Evolutionary conservation across 2,797 vertebrate genomes (phyloP).

Genomic region (Falco peregrinus): DNA sequence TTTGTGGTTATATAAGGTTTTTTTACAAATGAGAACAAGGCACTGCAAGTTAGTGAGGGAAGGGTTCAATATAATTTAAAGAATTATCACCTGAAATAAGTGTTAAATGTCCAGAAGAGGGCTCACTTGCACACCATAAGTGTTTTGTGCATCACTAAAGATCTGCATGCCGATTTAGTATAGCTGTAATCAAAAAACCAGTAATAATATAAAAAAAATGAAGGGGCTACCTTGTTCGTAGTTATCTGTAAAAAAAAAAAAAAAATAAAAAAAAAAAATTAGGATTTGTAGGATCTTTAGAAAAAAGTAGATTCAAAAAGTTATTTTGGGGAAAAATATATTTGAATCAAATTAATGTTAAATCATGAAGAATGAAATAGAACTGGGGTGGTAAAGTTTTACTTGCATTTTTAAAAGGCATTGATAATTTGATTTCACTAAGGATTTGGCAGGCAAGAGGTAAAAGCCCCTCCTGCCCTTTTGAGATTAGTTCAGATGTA

Average conservation of each 20-base stretch:
- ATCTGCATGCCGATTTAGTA: neutral
- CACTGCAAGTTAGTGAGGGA: neutral
- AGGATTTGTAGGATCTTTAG: neutral
- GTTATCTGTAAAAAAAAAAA: neutral
- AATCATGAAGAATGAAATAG: neutral
- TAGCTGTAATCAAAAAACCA: constrained; percentile 12
- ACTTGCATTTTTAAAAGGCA: neutral
- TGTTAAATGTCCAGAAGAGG: constrained; percentile 73
- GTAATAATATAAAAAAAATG: constrained; percentile 4
- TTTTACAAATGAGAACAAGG: neutral
- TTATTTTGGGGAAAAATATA: neutral
- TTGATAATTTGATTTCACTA: neutral
- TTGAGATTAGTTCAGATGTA: neutral
- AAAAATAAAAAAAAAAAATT: neutral
- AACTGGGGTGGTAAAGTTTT: neutral
- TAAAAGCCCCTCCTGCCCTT: neutral
- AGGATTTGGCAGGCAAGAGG: neutral
- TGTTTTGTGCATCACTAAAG: neutral
- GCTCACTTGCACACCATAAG: constrained; percentile 70
- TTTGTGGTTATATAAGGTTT: neutral
- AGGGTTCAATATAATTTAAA: neutral
- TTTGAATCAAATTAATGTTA: neutral
- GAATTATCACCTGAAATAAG: neutral
- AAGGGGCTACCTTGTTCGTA: constrained; percentile 26
- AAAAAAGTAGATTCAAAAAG: neutral